Percentiles rank a stretch among this genome's conserved stretches.
phyloP scores from a whole-genome alignment of 2,113 vertebrate species.

The Elephas maximus region DNA sequence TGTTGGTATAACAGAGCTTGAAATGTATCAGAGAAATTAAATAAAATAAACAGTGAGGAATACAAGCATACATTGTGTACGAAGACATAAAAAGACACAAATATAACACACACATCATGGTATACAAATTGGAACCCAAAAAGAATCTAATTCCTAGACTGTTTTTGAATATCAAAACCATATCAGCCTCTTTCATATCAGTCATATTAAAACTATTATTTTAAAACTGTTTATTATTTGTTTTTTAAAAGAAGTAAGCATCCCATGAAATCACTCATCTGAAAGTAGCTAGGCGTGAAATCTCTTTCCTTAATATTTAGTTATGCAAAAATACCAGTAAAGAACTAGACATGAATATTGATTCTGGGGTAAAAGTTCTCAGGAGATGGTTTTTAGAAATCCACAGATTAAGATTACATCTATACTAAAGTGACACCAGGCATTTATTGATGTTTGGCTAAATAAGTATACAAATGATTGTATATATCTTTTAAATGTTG shows the following conservation, averaged over 20 bases:
- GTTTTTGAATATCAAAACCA: background rate
- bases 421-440: slow-evolving; percentile 84
- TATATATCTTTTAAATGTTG: slow-evolving; percentile 78
- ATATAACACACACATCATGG: background rate
- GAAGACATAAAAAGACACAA: background rate
- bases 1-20: background rate
- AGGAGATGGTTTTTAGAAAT: slow-evolving; percentile 85
- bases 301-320: slow-evolving; percentile 73
- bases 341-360: slow-evolving; percentile 78
- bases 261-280: background rate
- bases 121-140: background rate
- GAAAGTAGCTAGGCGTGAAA: background rate
- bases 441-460: slow-evolving; percentile 85
- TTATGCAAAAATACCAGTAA: slow-evolving; percentile 68
- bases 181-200: background rate
- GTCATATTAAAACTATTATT: background rate
- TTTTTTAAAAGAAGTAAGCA: background rate
- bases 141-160: background rate
- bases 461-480: slow-evolving; percentile 83
- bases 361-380: slow-evolving; percentile 85
- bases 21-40: background rate
- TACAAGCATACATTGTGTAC: background rate
- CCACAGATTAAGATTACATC: slow-evolving; percentile 84
- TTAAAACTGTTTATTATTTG: background rate
- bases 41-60: too few species aligned